Percentiles rank a stretch among this genome's conserved stretches.
These are phyloP conservation scores for Botia kubotai DNA, from an alignment of 2,797 vertebrate species.

Conservation along the genomic window DNA sequence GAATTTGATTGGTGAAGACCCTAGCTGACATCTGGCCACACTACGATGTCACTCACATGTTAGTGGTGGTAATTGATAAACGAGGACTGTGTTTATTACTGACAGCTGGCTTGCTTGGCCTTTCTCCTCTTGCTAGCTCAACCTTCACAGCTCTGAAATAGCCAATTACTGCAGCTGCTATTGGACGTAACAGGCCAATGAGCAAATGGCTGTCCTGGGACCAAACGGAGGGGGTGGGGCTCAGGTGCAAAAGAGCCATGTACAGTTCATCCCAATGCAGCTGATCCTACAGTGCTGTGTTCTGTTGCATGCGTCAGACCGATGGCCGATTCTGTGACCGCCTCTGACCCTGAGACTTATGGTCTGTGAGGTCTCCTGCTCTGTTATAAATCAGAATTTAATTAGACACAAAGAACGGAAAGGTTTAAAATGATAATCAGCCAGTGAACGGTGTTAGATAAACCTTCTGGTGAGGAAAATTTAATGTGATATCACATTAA, in stretches of 20 bases:
- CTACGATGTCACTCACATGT: conserved; percentile 73
- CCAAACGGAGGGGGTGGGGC: conserved; percentile 47
- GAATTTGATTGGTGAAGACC: not conserved
- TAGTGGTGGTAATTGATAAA: conserved; percentile 86
- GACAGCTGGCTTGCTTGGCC: conserved; percentile 82
- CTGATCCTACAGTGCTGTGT: conserved; percentile 77
- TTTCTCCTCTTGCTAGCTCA: conserved; percentile 84
- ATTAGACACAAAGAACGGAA: conserved; percentile 24
- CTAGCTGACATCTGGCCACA: conserved; percentile 14
- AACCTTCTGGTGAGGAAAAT: not conserved
- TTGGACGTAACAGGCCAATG: conserved; percentile 86
- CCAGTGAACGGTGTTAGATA: not conserved
- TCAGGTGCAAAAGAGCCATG: conserved; percentile 70
- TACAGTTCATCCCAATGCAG: conserved; percentile 83
- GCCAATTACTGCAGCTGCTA: conserved; percentile 87
- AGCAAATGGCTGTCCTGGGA: conserved; percentile 87
- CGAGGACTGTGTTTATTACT: conserved; percentile 72
- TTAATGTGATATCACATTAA: not conserved
- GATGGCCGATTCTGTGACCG: conserved; percentile 41
- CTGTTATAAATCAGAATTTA: conserved; percentile 52
- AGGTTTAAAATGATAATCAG: not conserved
- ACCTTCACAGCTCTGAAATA: conserved; percentile 88
- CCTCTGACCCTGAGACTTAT: conserved; percentile 39
- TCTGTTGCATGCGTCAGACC: conserved; percentile 69
- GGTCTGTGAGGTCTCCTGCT: conserved; percentile 11